Evolutionary conservation across 2,797 vertebrate genomes (phyloP).

Genomic region (Nyctibius grandis): DNA sequence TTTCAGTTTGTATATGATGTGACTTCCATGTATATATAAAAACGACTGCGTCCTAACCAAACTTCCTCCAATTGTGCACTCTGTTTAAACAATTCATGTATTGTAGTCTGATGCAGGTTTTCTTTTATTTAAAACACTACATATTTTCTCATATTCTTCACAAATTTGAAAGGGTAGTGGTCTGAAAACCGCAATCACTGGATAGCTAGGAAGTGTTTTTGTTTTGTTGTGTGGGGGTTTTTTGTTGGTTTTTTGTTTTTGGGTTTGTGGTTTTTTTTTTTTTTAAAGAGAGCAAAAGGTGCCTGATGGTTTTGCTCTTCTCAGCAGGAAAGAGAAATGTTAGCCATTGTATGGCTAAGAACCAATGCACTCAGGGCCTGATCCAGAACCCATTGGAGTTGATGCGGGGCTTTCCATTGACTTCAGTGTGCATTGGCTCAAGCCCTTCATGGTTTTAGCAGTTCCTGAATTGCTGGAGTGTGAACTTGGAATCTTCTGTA

Average conservation of each 20-base stretch:
- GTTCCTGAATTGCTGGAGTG: conserved; percentile 65
- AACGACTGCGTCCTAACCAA: conserved; percentile 76
- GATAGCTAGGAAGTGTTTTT: conserved; percentile 66
- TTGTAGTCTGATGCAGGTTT: conserved; percentile 78
- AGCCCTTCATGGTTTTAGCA: conserved; percentile 28
- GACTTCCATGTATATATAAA: conserved; percentile 79
- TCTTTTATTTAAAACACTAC: conserved; percentile 82
- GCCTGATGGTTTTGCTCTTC: conserved; percentile 54
- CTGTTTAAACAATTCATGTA: conserved; percentile 77
- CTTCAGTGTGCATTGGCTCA: background rate
- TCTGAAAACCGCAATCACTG: conserved; percentile 72
- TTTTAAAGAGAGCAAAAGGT: conserved; percentile 64
- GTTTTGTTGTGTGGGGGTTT: too few relatives aligned
- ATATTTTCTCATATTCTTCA: conserved; percentile 54
- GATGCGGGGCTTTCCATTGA: background rate
- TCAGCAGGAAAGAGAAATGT: conserved; percentile 59
- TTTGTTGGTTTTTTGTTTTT: too few relatives aligned
- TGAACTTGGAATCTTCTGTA: conserved; percentile 65
- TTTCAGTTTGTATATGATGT: conserved; percentile 69
- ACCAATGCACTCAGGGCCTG: conserved; percentile 63
- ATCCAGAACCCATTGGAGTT: background rate
- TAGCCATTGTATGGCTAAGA: conserved; percentile 70
- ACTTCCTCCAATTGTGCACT: conserved; percentile 88
- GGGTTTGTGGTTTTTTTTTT: too few relatives aligned
- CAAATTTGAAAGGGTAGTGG: conserved; percentile 61